phyloP scores from a whole-genome alignment of 2,888 invertebrate genomes.

The Polietes domitor region DNA sequence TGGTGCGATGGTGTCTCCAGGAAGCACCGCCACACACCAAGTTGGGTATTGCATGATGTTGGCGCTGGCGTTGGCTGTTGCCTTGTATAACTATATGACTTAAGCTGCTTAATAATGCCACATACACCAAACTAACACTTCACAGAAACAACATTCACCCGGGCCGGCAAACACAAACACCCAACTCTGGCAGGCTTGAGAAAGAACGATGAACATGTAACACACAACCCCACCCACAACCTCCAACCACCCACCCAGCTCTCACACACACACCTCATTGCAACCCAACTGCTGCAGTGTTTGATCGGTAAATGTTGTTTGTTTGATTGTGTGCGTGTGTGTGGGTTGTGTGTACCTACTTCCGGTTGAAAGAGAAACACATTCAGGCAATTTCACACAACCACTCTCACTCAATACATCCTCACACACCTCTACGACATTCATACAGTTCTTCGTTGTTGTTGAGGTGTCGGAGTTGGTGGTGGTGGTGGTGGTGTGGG shows the following conservation, averaged over 20 bases:
- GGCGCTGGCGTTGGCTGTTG: constrained; percentile 44
- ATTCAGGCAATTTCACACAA: constrained; percentile 72
- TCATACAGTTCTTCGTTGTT: constrained; percentile 23
- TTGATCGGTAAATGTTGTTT: background rate
- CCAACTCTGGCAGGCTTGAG: no score
- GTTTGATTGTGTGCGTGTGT: background rate
- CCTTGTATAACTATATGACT: constrained; percentile 48
- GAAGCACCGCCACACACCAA: background rate
- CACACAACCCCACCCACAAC: background rate
- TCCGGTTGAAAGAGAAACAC: constrained; percentile 41
- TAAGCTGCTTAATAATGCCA: constrained; percentile 61
- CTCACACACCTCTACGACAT: constrained; percentile 69
- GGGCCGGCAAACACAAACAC: background rate
- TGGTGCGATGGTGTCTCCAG: background rate
- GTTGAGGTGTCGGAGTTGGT: background rate
- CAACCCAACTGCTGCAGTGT: constrained; percentile 8
- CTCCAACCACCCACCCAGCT: no score
- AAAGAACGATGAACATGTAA: no score
- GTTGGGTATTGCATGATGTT: constrained; percentile 37
- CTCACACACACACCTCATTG: background rate
- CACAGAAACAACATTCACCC: background rate
- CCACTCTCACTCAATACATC: constrained; percentile 72
- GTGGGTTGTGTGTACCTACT: background rate
- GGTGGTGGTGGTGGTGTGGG: background rate
- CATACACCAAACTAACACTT: constrained; percentile 54